Base-by-base conservation (phyloP, 2,113 vertebrate species). In the Ageneiosus marmoratus region DNA sequence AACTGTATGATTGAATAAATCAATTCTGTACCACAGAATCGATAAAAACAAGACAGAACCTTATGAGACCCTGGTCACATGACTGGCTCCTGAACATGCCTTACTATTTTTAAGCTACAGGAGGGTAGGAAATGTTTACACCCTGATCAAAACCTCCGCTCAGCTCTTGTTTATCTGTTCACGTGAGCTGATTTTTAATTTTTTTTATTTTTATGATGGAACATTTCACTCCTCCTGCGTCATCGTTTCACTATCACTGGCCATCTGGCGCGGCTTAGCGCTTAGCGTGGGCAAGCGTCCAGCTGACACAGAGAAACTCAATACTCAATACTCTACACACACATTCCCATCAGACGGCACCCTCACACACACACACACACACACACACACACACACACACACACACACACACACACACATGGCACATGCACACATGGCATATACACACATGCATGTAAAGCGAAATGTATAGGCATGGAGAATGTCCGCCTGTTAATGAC, bases 211-310 rank as follows among this genome's bases (percentile, higher is more conserved):
- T 74, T 75, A 78, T 41, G 81, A 82, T 76, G 82, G 81, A 85
- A 87, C 86, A 89, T 83, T 86, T 85, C 75, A 80, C 83, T 88
- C 77, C 37, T 83, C 73, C 87, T 86, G 85, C 87, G 85, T 88
- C 87, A 88, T 85, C 87, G 58, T 80, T 76, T 86, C 81, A 86
- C 85, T 85, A 88, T 88, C 83, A 85, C 77, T 74, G 58, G 83
- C 86, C 87, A 88, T 88, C 85, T 88, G 87, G 87, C 77, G 69
- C 34, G 83, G 79, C 85, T 86, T 85, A 85, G 77, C 84, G 81
- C 83, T 88, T 88, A 84, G 80, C 85, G 65, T 83, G 85, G 80
- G 76, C 80, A 83, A 81, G 79, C 56, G 79, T 85, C 83, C 87
- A 88, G 83, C 80, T 84, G 87, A 86, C 85, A 86, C 29, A 0